Conservation (phyloP, 2,113 vertebrate species). For the Entelurus aequoreus region DNA sequence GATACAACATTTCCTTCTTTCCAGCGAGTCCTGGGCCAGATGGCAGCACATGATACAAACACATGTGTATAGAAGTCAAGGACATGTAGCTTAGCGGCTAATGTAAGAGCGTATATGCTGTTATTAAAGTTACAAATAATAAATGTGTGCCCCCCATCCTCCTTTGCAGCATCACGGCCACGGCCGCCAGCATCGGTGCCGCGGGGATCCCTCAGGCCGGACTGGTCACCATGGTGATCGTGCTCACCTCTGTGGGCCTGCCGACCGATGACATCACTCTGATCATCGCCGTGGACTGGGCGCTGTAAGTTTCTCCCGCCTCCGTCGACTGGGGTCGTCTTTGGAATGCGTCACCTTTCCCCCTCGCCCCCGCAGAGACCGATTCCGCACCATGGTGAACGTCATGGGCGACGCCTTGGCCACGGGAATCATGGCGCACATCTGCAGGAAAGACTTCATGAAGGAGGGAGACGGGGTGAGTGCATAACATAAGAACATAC, state of each 20-base stretch:
- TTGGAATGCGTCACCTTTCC: neutral
- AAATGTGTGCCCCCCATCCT: neutral
- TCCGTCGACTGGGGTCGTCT: neutral
- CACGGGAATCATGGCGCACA: conserved; percentile 95
- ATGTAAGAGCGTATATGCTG: no score
- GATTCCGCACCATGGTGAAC: conserved; percentile 97
- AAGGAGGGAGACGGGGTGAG: conserved; percentile 84
- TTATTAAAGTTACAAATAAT: neutral
- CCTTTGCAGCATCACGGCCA: conserved; percentile 86
- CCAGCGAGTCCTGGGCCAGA: no score
- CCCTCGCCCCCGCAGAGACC: conserved; percentile 75
- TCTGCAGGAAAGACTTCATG: conserved; percentile 94
- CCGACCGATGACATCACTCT: conserved; percentile 95
- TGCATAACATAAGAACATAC: neutral
- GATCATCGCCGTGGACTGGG: conserved; percentile 95
- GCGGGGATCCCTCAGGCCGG: conserved; percentile 95
- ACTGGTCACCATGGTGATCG: conserved; percentile 98
- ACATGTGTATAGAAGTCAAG: no score
- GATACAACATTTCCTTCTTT: no score
- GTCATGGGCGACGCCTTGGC: conserved; percentile 92
- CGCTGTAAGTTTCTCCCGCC: conserved; percentile 78
- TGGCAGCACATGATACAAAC: no score
- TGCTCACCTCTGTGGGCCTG: conserved; percentile 93
- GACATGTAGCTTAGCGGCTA: no score
- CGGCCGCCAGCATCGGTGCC: conserved; percentile 95